These are phyloP conservation scores for Motacilla alba DNA, from an alignment of 2,113 vertebrate genomes.

Conservation along the genomic window DNA sequence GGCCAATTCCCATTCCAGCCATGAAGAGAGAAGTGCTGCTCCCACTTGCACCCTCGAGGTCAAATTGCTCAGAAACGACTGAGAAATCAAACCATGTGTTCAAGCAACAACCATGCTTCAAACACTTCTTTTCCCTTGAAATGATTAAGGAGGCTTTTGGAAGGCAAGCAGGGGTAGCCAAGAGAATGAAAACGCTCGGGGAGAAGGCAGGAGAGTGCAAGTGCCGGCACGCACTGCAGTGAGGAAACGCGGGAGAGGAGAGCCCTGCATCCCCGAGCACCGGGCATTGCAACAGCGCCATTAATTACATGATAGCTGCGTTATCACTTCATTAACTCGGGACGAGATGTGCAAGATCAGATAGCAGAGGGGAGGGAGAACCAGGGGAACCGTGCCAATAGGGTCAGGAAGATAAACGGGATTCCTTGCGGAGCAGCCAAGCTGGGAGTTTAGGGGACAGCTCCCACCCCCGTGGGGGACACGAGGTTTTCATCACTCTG, in stretches of 20 bases:
- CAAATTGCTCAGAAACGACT: background rate
- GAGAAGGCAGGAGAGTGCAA: background rate
- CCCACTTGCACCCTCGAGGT: background rate
- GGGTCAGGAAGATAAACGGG: background rate
- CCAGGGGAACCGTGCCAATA: background rate
- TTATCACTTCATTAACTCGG: conserved; percentile 8
- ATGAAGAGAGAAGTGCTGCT: background rate
- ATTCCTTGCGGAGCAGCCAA: background rate
- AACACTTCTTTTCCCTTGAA: background rate
- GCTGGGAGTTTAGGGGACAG: background rate
- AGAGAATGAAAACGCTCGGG: background rate
- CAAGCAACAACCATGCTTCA: background rate
- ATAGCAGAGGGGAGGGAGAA: conserved; percentile 9
- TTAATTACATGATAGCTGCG: background rate
- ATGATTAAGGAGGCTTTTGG: background rate
- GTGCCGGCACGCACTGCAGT: background rate
- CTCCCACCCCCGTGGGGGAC: background rate
- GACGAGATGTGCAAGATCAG: conserved; percentile 20
- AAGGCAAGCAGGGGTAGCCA: background rate
- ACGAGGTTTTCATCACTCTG: background rate
- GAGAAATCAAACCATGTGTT: background rate
- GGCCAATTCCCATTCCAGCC: background rate
- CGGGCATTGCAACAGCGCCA: background rate
- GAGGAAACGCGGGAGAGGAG: background rate
- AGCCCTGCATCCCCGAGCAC: background rate